Evolutionary conservation across 2,797 vertebrate species (phyloP).

Genomic region (Catharus ustulatus): DNA sequence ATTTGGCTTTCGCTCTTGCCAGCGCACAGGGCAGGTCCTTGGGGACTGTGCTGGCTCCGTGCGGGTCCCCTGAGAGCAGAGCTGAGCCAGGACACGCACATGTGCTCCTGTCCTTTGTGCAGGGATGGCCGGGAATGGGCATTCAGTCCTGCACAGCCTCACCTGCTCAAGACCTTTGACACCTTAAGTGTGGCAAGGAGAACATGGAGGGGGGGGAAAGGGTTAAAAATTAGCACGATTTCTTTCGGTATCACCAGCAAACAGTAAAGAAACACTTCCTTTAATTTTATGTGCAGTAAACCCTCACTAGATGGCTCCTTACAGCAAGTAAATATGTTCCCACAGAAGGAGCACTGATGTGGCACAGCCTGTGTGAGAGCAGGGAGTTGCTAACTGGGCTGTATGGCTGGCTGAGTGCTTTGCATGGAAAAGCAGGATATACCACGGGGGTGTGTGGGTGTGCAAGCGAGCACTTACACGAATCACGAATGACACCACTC

Average conservation of each 20-base stretch:
- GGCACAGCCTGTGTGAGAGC: neutral
- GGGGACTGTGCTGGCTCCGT: neutral
- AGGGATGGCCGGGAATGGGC: neutral
- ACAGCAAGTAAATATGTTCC: conserved; percentile 55
- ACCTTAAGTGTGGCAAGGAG: neutral
- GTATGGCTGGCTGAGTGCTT: neutral
- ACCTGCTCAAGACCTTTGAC: neutral
- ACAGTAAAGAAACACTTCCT: neutral
- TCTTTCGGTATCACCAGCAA: neutral
- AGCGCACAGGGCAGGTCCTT: neutral
- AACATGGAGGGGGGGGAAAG: fast-evolving
- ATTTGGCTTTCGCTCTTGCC: neutral
- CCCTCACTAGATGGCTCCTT: conserved; percentile 73
- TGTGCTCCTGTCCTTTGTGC: neutral
- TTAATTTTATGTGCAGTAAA: conserved; percentile 48
- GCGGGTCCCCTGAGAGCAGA: neutral
- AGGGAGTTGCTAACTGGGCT: neutral
- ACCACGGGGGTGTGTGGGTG: neutral
- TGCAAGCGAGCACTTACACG: neutral
- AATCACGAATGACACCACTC: neutral
- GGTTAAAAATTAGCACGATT: neutral
- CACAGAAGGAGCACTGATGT: neutral
- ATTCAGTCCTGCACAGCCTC: neutral
- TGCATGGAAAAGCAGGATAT: neutral
- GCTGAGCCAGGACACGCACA: neutral